A percentile compares a stretch with the other conserved stretches of the same genome.
Conservation (phyloP, 2,113 vertebrate species). For the Lepus timidus region DNA sequence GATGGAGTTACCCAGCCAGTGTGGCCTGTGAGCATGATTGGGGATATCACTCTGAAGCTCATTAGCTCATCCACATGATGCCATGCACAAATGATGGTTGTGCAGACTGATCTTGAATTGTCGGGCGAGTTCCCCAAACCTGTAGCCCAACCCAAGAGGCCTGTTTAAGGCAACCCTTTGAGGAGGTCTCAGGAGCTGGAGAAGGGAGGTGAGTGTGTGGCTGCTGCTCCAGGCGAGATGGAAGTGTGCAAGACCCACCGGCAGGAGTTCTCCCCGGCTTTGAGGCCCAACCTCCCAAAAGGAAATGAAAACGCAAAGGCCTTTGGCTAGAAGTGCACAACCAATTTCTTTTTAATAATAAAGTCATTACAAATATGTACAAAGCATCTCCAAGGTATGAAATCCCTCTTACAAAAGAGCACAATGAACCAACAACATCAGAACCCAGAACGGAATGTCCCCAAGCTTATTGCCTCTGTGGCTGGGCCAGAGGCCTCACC, state of each 20-base stretch:
- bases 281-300: neutral
- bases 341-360: slow-evolving; percentile 87
- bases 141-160: neutral
- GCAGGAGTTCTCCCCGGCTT: neutral
- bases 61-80: neutral
- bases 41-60: neutral
- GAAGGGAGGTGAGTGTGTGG: neutral
- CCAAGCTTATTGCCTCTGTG: slow-evolving; percentile 46
- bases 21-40: neutral
- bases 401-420: slow-evolving; percentile 90
- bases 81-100: neutral
- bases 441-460: slow-evolving; percentile 64
- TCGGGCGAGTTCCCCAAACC: neutral
- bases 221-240: neutral
- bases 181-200: neutral
- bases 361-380: slow-evolving; percentile 92
- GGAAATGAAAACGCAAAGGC: slow-evolving; percentile 69
- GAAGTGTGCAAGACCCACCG: neutral
- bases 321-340: slow-evolving; percentile 78
- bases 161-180: neutral
- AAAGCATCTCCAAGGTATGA: slow-evolving; percentile 90
- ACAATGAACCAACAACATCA: slow-evolving; percentile 53
- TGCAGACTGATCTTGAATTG: neutral
- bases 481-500: slow-evolving; percentile 24
- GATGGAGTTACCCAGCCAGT: neutral